phyloP scores from a whole-genome alignment of 2,113 vertebrate species.

The Protomyctophum bolini region DNA sequence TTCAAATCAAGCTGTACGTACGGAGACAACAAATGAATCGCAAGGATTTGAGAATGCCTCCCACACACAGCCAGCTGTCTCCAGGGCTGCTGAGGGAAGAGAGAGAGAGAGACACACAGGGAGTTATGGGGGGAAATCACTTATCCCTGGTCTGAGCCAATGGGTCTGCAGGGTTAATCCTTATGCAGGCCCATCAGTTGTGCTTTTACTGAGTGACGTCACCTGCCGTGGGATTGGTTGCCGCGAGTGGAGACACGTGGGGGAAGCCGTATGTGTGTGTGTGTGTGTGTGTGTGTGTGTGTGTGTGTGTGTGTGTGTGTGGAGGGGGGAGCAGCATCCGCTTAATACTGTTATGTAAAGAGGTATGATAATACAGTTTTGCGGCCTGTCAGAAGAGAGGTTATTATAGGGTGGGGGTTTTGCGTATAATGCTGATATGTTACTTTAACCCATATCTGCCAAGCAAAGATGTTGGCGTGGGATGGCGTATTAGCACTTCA shows the following conservation, averaged over 20 bases:
- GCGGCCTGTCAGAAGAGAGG: slow-evolving; percentile 38
- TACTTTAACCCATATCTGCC: slow-evolving; percentile 23
- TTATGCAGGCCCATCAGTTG: slow-evolving; percentile 69
- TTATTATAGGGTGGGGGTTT: slow-evolving; percentile 41
- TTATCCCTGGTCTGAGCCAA: slow-evolving; percentile 74
- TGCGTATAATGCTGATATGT: slow-evolving; percentile 31
- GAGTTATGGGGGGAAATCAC: slow-evolving; percentile 57
- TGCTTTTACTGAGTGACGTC: slow-evolving; percentile 80
- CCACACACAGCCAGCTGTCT: slow-evolving; percentile 78
- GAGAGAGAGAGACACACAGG: neutral
- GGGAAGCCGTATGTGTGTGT: neutral
- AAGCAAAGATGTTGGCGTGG: slow-evolving; percentile 3
- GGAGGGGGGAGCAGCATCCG: slow-evolving; percentile 52
- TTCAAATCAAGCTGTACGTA: slow-evolving; percentile 74
- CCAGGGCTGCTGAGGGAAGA: slow-evolving; percentile 37
- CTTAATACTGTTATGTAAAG: slow-evolving; percentile 79
- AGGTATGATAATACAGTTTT: slow-evolving; percentile 69
- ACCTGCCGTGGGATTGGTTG: slow-evolving; percentile 65
- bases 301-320: no score
- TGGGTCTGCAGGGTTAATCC: slow-evolving; percentile 80
- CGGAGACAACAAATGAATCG: slow-evolving; percentile 69
- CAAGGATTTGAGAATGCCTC: slow-evolving; percentile 73
- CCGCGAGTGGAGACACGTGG: slow-evolving; percentile 45
- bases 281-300: no score
- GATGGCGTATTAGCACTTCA: slow-evolving; percentile 24